Base-by-base conservation (phyloP, 1,140 invertebrate genomes). In the Daktulosphaira vitifoliae region DNA sequence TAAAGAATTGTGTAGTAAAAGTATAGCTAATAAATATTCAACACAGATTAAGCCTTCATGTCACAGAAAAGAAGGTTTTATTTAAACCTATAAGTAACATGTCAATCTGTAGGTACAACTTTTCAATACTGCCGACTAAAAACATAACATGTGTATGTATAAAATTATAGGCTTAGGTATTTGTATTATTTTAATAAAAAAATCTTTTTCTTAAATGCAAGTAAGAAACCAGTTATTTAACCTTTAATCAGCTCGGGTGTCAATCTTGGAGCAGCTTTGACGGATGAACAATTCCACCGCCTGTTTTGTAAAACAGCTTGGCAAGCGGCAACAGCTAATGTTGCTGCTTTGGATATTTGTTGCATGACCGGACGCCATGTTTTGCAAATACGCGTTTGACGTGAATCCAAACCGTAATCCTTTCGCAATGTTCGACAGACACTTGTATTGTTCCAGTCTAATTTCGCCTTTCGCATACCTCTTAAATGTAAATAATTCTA, bases 281-380 rank as follows among this genome's bases (percentile, higher is more conserved):
- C 81, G 46, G 86, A 86, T 49, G 87, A 89, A 74, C 90, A 92
- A 74, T 92, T 92, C 90, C 90, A 92, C 51, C 88, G 78, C 52
- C 87, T 79, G 68, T 86, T 79, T 8, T 78, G 75, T 72, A 90
- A 88, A 1, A 85, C 79, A 56, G 79, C 78, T 71, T 87, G 84
- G 73, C 90, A 92, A 15, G 85, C 82, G 51, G 80, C 75, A 16
- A 83, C 78, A 1, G 87, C 81, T 50, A 85, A 76, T 18, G 77
- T 76, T 3, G 88, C 86, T 1, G 89, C 88, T 44, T 80, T 79
- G 15, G 82, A 81, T 48, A 92, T 79, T 69, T 84, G 83, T 11
- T 82, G 80, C 87, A 92, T 90, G 38, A 88, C 79, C 65, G 86
- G 78, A 1, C 80, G 79, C 50, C 80, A 76, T 1, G 81, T 77